phyloP scores from a whole-genome alignment of 2,888 invertebrate genomes.

The Mythimna loreyi region DNA sequence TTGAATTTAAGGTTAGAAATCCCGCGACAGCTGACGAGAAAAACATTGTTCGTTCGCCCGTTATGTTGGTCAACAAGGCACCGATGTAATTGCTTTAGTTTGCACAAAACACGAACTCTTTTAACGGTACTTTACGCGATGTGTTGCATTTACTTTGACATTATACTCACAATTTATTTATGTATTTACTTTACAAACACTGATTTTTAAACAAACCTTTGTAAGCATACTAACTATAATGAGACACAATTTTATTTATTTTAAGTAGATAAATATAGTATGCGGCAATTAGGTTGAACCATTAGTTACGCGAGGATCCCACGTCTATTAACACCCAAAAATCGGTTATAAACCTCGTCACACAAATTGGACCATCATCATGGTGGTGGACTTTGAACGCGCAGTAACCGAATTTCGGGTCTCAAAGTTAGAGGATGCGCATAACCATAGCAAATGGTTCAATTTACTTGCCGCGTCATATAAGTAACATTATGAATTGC shows the following conservation, averaged over 20 bases:
- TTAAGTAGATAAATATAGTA: neutral
- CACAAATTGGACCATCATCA: too few relatives aligned
- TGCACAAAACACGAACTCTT: conserved; percentile 71
- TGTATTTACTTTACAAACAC: conserved; percentile 22
- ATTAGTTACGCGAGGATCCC: too few relatives aligned
- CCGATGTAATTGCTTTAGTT: conserved; percentile 77
- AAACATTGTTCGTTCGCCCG: conserved; percentile 26
- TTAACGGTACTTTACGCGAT: conserved; percentile 37
- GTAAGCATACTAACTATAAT: neutral
- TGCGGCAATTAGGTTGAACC: too few relatives aligned
- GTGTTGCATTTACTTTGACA: conserved; percentile 39
- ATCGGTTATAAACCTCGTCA: too few relatives aligned
- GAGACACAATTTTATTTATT: neutral
- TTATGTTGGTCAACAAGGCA: conserved; percentile 55
- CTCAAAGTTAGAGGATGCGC: too few relatives aligned
- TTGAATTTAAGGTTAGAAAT: conserved; percentile 17
- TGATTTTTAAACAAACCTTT: neutral
- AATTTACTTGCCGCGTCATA: too few relatives aligned
- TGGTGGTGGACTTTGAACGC: too few relatives aligned
- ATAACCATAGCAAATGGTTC: too few relatives aligned
- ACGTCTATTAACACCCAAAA: too few relatives aligned
- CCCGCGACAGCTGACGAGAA: conserved; percentile 9
- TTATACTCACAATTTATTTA: conserved; percentile 38
- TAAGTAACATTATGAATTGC: neutral
- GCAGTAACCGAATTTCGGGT: too few relatives aligned